Evolutionary conservation across 1,140 invertebrate genomes (phyloP).

Genomic region (Neodiprion virginianus): DNA sequence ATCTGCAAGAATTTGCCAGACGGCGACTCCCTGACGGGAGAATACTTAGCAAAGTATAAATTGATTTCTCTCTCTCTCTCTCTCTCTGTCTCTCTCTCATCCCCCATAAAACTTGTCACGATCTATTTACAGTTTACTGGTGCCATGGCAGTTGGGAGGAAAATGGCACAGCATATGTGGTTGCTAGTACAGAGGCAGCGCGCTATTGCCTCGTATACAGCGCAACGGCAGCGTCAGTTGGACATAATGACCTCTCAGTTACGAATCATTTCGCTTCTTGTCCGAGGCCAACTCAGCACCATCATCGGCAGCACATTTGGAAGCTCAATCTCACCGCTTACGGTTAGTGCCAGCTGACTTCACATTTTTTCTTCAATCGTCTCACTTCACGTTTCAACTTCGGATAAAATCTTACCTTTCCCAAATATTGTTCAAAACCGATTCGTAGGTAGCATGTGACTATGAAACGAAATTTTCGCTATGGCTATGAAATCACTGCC

Average conservation of each 20-base stretch:
- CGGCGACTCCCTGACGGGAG: background rate
- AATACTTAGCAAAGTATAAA: background rate
- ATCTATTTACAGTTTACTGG: constrained; percentile 64
- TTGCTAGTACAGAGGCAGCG: constrained; percentile 63
- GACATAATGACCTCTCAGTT: constrained; percentile 48
- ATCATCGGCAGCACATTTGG: constrained; percentile 50
- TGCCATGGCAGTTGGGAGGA: constrained; percentile 75
- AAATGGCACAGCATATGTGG: constrained; percentile 70
- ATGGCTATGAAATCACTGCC: too few species aligned
- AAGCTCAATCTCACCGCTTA: constrained; percentile 57
- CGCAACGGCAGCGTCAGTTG: constrained; percentile 42
- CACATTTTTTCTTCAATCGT: background rate
- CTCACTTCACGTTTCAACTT: constrained; percentile 7
- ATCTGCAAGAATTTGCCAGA: background rate
- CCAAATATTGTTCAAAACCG: constrained; percentile 20
- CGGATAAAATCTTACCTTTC: background rate
- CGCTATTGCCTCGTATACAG: constrained; percentile 58
- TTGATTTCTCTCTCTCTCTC: background rate
- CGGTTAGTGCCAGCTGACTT: constrained; percentile 44
- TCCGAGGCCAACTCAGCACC: constrained; percentile 48
- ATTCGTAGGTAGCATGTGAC: background rate
- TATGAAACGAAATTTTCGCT: background rate
- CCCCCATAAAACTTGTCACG: too few species aligned
- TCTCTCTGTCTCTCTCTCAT: background rate
- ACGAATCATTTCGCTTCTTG: constrained; percentile 57